Evolutionary conservation across 2,797 vertebrate species (phyloP).

Genomic region (Cichlasoma orientale): DNA sequence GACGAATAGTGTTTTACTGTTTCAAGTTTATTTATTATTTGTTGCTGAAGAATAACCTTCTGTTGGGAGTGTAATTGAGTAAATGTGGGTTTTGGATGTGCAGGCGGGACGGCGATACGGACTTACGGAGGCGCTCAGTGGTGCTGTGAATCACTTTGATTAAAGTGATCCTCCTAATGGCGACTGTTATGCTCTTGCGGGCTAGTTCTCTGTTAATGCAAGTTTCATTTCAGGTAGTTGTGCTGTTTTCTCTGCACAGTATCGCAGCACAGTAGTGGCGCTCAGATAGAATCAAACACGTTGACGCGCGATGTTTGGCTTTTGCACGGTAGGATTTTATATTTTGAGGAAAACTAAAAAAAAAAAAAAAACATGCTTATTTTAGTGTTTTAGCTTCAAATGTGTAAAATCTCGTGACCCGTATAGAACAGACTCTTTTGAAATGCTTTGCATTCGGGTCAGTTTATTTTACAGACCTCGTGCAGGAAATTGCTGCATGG

Average conservation of each 20-base stretch:
- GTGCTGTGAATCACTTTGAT: background rate
- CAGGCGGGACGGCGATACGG: background rate
- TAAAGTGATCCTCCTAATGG: background rate
- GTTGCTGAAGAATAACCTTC: background rate
- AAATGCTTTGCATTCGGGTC: background rate
- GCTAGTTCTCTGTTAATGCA: background rate
- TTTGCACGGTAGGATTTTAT: background rate
- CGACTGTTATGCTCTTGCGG: background rate
- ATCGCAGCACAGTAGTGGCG: background rate
- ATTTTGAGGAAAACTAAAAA: background rate
- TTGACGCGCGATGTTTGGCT: background rate
- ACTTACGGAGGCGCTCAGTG: background rate
- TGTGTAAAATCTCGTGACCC: background rate
- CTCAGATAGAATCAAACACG: background rate
- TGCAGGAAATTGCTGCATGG: slow-evolving; percentile 32
- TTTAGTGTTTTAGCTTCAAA: background rate
- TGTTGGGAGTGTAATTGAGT: background rate
- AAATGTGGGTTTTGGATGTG: background rate
- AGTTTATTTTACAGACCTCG: background rate
- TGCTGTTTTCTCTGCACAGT: background rate
- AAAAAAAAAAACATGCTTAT: too few relatives aligned
- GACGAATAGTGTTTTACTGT: too few relatives aligned
- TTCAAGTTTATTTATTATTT: background rate
- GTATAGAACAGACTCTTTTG: background rate
- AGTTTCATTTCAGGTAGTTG: background rate